A percentile compares a stretch with the other conserved stretches of the same genome.
Evolutionary conservation across 2,113 vertebrate genomes (phyloP).

Genomic region (Litocranius walleri): DNA sequence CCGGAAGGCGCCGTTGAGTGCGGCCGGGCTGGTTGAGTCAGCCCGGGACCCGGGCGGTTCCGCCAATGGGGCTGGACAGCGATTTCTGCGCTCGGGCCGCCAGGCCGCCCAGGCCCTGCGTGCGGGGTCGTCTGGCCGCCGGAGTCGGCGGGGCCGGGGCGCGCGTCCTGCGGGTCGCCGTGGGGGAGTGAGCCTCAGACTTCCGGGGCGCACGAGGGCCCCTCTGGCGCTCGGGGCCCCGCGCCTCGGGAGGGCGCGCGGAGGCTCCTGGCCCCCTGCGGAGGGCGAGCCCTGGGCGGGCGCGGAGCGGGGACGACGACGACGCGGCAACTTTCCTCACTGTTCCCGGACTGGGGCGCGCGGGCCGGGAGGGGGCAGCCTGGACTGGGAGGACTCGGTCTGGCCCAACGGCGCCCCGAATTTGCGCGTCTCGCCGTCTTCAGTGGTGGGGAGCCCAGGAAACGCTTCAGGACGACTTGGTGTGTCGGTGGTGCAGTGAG

Average conservation of each 20-base stretch:
- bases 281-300: neutral
- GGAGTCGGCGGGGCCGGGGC: conserved; percentile 23
- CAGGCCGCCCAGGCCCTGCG: neutral
- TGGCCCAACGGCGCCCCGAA: neutral
- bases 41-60: conserved; percentile 49
- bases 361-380: conserved; percentile 1
- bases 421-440: neutral
- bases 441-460: neutral
- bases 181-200: no score
- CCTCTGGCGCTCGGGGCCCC: no score
- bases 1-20: conserved; percentile 60
- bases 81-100: conserved; percentile 55
- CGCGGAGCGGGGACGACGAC: neutral
- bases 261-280: no score
- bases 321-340: conserved; percentile 24
- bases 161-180: neutral
- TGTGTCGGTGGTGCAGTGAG: neutral
- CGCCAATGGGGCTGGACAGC: conserved; percentile 74
- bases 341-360: neutral
- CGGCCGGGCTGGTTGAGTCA: conserved; percentile 42
- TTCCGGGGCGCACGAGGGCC: no score
- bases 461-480: neutral
- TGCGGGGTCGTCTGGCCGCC: neutral
- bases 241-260: no score
- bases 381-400: neutral